Evolutionary conservation across 1,140 invertebrate genomes (phyloP), one percentile per base, ranked within the genome.

Genomic region (Dufourea novaeangliae): DNA sequence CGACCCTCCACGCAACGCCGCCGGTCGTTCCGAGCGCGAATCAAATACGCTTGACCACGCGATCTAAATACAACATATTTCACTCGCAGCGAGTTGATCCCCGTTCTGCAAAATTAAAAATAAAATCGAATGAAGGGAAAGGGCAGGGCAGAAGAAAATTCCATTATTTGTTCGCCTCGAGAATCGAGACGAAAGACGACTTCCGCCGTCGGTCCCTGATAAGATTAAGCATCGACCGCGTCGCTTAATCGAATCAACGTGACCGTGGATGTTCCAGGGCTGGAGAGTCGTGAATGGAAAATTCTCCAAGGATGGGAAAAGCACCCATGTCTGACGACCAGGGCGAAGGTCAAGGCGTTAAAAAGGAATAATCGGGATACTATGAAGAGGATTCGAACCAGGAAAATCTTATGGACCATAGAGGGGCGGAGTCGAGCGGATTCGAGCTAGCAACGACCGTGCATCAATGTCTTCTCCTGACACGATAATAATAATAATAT

Each of bases 141-240:
- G n/a, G n/a, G n/a, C n/a, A n/a, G n/a, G n/a, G n/a, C n/a, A n/a
- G n/a, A n/a, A n/a, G 32, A 41, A 20, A 56, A 62, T 46, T 56
- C 54, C 68, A 22, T 11, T 5, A n/a, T n/a, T n/a, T 5, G 7
- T 6, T 0, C 1, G 8, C 17, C 50, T 70, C 64, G 14, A 27
- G 0, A 41, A 22, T 32, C 6, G 44, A n/a, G 22, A n/a, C 46
- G 20, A 7, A n/a, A n/a, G n/a, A 29, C 62, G 56, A 64, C 39
- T n/a, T n/a, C 70, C 67, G 73, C 68, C 61, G 0, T n/a, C 75
- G 79, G 71, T 66, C 78, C 66, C 81, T 87, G 90, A 91, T 88
- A 87, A 83, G 85, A 87, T 87, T 92, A 91, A 79, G 86, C 90
- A 80, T 73, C 82, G 86, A 91, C 89, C 90, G 89, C 90, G 80